phyloP scores from a whole-genome alignment of 2,888 invertebrate species.

The Bimastos eiseni region DNA sequence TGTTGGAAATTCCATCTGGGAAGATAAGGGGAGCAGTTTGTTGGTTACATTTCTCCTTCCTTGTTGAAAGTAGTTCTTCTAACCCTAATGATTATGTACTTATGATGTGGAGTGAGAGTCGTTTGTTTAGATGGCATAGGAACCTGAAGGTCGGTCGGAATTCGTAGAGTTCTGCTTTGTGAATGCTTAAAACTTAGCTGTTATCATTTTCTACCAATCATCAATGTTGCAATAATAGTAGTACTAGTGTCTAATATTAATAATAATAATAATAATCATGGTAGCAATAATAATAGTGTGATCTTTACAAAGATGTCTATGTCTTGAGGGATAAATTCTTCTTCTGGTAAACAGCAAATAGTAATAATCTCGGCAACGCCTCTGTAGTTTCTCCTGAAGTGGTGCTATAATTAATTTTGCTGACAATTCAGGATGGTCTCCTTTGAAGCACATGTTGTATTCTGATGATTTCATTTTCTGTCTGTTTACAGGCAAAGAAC shows the following conservation, averaged over 20 bases:
- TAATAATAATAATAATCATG: background rate
- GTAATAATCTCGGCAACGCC: no score
- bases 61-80: background rate
- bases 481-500: conserved; percentile 41
- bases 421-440: no score
- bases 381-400: no score
- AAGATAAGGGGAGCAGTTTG: background rate
- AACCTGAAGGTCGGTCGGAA: background rate
- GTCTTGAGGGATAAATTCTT: no score
- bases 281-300: background rate
- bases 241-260: no score
- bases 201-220: background rate
- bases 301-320: background rate
- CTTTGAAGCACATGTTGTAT: no score
- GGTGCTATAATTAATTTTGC: no score
- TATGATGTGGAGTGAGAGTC: background rate
- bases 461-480: no score
- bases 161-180: background rate
- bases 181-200: background rate
- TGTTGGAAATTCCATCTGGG: background rate
- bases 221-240: background rate
- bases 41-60: background rate
- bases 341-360: no score
- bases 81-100: background rate
- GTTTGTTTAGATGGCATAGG: background rate